Evolutionary conservation across 64 coral and sea anemone species (phyloP), one percentile per base, ranked within the genome.

Genomic region (Astreopora myriophthalma): DNA sequence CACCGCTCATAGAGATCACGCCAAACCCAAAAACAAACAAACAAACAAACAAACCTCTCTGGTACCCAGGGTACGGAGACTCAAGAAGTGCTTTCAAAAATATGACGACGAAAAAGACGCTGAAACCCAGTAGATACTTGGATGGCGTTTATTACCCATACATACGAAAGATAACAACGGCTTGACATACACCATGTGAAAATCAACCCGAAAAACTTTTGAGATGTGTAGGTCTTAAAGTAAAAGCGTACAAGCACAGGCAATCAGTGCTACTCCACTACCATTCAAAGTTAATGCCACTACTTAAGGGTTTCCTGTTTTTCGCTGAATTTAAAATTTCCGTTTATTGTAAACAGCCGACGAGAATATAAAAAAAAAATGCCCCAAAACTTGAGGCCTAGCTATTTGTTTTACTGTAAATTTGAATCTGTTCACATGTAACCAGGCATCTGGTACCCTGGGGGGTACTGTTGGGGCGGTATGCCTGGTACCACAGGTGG

Each of bases 401-500:
- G 33, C 79, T 83, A 83, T 83, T 83, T 34, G 34, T 37, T 60
- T 35, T 83, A 31, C 62, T 73, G 46, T n/a, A 12, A 49, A 26
- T 60, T 71, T 33, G 39, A 24, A 31, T 72, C 38, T 17, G 22
- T 24, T 87, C 48, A 87, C 85, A 87, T 87, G 39, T 84, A 92
- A 25, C 26, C 90, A 67, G 79, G 79, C 79, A 64, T 63, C 81
- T 92, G 90, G 48, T 57, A 92, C 26, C 90, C 90, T 55, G 52
- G 72, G 7, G 90, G 69, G 70, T 86, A 84, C 73, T 92, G 90
- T 48, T 87, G 85, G 46, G 87, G 91, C 10, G 87, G 66, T 79
- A 96, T 92, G 55, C 79, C 90, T 22, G 67, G 57, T 52, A 85
- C 89, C n/a, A 88, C 94, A 57, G 79, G 25, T n/a, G 65, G 51